Base-by-base conservation (phyloP, 1,140 invertebrate species). In the Hirudo medicinalis region DNA sequence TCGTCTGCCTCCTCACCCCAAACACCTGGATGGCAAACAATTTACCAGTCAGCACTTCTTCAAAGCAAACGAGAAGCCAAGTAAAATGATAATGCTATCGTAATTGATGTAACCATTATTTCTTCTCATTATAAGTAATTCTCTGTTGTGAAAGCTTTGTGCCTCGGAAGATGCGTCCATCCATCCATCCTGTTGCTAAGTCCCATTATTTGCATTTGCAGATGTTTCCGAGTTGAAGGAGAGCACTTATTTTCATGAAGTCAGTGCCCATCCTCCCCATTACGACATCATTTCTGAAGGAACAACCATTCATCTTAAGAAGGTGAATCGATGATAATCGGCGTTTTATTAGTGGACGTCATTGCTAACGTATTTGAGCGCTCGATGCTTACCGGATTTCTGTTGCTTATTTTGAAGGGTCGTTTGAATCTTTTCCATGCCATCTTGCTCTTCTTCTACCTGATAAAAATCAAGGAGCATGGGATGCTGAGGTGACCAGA, bases 351-450 rank as follows among this genome's bases (percentile, higher is more conserved):
- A n/a, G n/a, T n/a, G n/a, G n/a, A n/a, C n/a, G n/a, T n/a, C n/a
- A n/a, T n/a, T n/a, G n/a, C n/a, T n/a, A n/a, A n/a, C n/a, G n/a
- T n/a, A n/a, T n/a, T n/a, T n/a, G n/a, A n/a, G n/a, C n/a, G n/a
- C n/a, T n/a, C n/a, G n/a, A n/a, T n/a, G n/a, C n/a, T n/a, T n/a
- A n/a, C n/a, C n/a, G 6, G 32, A 36, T 3, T 36, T 36, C 32
- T 36, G 32, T 36, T 22, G 11, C n/a, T 40, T 22, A 1, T 70
- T 70, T 86, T 86, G 71, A 80, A 90, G 86, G 90, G 90, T 63
- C 84, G 89, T 68, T 91, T 91, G 80, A 92, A 92, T 80, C 81
- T 91, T 70, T 90, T 91, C 76, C 88, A 91, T 76, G 87, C 89
- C 8, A 83, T 91, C 9, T 79, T 91, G 49, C 83, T 91, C 67